Evolutionary conservation across 1,140 invertebrate genomes (phyloP), one percentile per base, ranked within the genome.

Genomic region (Berghia stephanieae): DNA sequence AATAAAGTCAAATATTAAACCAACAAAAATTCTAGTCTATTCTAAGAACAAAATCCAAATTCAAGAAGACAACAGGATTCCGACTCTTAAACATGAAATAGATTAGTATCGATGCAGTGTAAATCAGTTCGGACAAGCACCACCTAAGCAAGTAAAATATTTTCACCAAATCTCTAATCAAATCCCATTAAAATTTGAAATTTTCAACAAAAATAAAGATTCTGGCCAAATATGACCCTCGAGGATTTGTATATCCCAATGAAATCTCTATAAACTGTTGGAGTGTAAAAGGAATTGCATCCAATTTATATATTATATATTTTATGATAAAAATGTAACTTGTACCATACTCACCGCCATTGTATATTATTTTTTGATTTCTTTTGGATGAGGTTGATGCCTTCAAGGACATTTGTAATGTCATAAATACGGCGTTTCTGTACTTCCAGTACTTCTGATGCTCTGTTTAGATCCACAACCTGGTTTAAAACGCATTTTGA

Each of bases 341-440:
- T 42, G 31, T 16, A 52, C 0, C 16, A 57, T 57, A 86, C 87
- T 85, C 82, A 89, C 88, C 86, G 88, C 90, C 90, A 90, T 79
- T 89, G 96, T 85, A 99, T 98, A 90, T 96, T 96, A 90, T 99
- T 99, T 92, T 99, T 99, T 78, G 96, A 97, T 86, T 95, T 96
- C 90, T 99, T 99, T 86, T 98, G 96, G 87, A 99, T 94, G 82
- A 99, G 94, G 82, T 97, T 97, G 89, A 99, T 98, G 70, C 98
- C 98, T 91, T 99, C 98, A 78, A 99, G 90, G 4, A 99, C 98
- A 91, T 99, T 99, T 43, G 98, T 99, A 83, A 99, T 99, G 89
- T 99, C 98, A 90, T 99, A 99, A 87, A 99, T 99, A 86, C 98
- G 92, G 83, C 98, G 68, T 80, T 87, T 99, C 89, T 99, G 98